Evolutionary conservation across 1,140 invertebrate species (phyloP), one percentile per base, ranked within the genome.

Genomic region (Triops cancriformis): DNA sequence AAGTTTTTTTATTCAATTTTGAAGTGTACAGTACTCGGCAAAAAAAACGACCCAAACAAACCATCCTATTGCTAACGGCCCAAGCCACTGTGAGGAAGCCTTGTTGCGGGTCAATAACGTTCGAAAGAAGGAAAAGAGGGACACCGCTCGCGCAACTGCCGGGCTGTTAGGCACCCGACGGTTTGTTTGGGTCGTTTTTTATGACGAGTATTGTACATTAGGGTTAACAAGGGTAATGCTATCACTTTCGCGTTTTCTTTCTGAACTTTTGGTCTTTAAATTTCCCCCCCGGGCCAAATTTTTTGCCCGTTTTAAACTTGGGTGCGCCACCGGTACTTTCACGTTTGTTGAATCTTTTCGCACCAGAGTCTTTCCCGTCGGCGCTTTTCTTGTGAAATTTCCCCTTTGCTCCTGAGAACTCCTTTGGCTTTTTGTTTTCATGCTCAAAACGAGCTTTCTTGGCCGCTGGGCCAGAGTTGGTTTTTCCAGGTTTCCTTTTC

Each of bases 181-280:
- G n/a, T n/a, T n/a, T n/a, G n/a, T n/a, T n/a, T n/a, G n/a, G n/a
- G n/a, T n/a, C n/a, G n/a, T n/a, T n/a, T n/a, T n/a, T n/a, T n/a
- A n/a, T n/a, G n/a, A n/a, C n/a, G n/a, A n/a, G n/a, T n/a, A n/a
- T n/a, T n/a, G n/a, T n/a, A n/a, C n/a, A n/a, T n/a, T n/a, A n/a
- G 11, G 28, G 28, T 42, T 37, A n/a, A 74, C 14, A 37, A 23
- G 12, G 18, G 18, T 74, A 37, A 18, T n/a, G 26, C 42, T 14
- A 43, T 76, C 41, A 76, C 23, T 76, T 76, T 26, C 74, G 74
- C 10, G 14, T 26, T 76, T 76, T 76, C 37, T 37, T 37, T 28
- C 26, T 12, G 28, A 43, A 43, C 23, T 42, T 76, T 37, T 37
- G 31, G 45, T 45, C 74, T 31, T 76, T 76, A 0, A 28, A 76